Percentiles rank a stretch among this genome's conserved stretches.
Evolutionary conservation across 1,140 invertebrate genomes (phyloP).

Genomic region (Leguminivora glycinivorella): DNA sequence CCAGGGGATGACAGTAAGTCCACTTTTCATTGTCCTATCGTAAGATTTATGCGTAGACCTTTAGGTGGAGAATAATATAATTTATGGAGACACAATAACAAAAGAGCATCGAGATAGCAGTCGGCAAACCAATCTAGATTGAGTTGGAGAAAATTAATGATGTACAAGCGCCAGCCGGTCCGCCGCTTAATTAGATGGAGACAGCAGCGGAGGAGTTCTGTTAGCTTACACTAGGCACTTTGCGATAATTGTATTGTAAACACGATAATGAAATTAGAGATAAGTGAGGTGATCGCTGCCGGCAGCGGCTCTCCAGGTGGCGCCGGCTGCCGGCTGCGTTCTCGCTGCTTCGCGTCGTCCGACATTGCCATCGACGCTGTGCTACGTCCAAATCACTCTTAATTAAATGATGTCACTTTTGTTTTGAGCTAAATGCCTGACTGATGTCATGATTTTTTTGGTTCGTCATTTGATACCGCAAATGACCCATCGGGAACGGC

Average conservation of each 20-base stretch:
- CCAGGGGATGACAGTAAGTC: slow-evolving; percentile 89
- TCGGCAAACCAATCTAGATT: slow-evolving; percentile 37
- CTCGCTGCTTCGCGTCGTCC: not conserved
- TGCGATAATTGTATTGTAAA: slow-evolving; percentile 39
- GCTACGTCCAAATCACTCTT: slow-evolving; percentile 34
- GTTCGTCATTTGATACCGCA: slow-evolving; percentile 43
- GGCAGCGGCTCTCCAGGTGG: not conserved
- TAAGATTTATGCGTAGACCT: slow-evolving; percentile 22
- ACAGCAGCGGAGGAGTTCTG: not conserved
- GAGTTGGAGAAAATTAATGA: slow-evolving; percentile 48
- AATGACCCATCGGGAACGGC: slow-evolving; percentile 38
- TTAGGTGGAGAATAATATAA: slow-evolving; percentile 9
- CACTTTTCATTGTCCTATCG: slow-evolving; percentile 13
- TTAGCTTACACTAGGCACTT: slow-evolving; percentile 24
- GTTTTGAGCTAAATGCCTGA: slow-evolving; percentile 51
- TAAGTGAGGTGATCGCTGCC: slow-evolving; percentile 36
- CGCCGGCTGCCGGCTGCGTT: not conserved
- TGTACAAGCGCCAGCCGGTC: slow-evolving; percentile 18
- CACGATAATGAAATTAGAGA: slow-evolving; percentile 39
- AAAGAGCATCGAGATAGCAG: slow-evolving; percentile 47
- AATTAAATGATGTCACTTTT: slow-evolving; percentile 62
- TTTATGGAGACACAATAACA: slow-evolving; percentile 34
- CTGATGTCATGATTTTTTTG: slow-evolving; percentile 60
- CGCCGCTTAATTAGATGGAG: slow-evolving; percentile 12
- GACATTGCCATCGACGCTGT: not conserved